Evolutionary conservation across 2,888 invertebrate species (phyloP).

Genomic region (Ligdia adustata): DNA sequence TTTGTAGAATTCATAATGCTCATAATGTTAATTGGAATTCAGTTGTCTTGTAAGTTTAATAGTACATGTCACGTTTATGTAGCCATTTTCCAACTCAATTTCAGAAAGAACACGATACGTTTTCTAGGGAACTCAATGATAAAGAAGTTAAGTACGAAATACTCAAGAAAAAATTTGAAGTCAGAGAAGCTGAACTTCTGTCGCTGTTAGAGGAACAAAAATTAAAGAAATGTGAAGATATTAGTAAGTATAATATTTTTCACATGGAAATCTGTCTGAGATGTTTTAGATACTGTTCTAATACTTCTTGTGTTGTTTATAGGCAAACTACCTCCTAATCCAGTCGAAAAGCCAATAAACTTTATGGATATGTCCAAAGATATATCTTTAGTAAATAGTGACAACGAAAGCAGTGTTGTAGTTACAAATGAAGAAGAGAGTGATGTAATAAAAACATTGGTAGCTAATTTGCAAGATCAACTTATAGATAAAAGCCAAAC

Average conservation of each 20-base stretch:
- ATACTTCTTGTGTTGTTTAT: slow-evolving; percentile 7
- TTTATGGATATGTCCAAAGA: slow-evolving; percentile 68
- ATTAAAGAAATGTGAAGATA: slow-evolving; percentile 44
- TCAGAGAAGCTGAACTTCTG: slow-evolving; percentile 82
- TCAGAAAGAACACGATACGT: slow-evolving; percentile 57
- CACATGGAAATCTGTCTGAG: background rate
- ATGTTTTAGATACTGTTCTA: background rate
- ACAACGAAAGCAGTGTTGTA: slow-evolving; percentile 55
- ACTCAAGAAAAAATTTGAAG: slow-evolving; percentile 75
- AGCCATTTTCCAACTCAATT: too few species aligned
- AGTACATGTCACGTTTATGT: too few species aligned
- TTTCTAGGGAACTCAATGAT: slow-evolving; percentile 64
- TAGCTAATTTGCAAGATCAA: slow-evolving; percentile 52
- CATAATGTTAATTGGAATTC: too few species aligned
- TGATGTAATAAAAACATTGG: slow-evolving; percentile 41
- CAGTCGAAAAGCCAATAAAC: slow-evolving; percentile 41
- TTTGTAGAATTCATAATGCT: too few species aligned
- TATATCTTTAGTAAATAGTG: slow-evolving; percentile 63
- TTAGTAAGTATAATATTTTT: slow-evolving; percentile 44
- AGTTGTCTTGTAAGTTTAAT: too few species aligned
- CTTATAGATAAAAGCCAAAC: slow-evolving; percentile 50
- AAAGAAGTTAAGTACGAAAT: slow-evolving; percentile 81
- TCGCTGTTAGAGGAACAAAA: slow-evolving; percentile 69
- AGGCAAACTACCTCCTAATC: slow-evolving; percentile 20
- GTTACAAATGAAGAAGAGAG: slow-evolving; percentile 44